phyloP scores from a whole-genome alignment of 2,888 invertebrate genomes.

The Cheilosia vernalis region DNA sequence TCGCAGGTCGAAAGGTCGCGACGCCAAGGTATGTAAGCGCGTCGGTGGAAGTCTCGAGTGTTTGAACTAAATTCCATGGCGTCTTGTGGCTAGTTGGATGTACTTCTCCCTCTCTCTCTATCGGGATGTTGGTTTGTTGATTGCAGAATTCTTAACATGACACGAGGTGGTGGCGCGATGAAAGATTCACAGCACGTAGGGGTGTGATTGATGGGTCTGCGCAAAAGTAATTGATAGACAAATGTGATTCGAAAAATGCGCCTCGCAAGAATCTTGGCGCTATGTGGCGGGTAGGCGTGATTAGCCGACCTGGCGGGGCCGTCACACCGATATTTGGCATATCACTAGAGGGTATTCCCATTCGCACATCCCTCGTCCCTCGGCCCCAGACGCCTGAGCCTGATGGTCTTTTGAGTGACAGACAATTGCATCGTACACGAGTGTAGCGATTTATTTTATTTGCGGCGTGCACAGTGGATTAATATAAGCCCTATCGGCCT shows the following conservation, averaged over 20 bases:
- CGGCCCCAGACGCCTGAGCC: not conserved
- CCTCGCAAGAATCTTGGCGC: slow-evolving; percentile 71
- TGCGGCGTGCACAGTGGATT: not conserved
- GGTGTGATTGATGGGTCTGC: slow-evolving; percentile 62
- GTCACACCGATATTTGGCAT: slow-evolving; percentile 66
- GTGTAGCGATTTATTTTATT: not conserved
- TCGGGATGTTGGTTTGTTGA: slow-evolving; percentile 30
- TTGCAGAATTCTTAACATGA: slow-evolving; percentile 68
- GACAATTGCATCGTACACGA: not conserved
- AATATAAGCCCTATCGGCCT: too few relatives aligned
- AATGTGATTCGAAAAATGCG: slow-evolving; percentile 69
- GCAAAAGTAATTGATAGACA: slow-evolving; percentile 69
- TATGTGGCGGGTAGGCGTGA: slow-evolving; percentile 63
- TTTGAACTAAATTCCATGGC: slow-evolving; percentile 66
- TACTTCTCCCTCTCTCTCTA: not conserved
- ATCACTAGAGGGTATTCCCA: slow-evolving; percentile 59
- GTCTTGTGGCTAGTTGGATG: slow-evolving; percentile 39
- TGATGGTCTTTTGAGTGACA: slow-evolving; percentile 48
- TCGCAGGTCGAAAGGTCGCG: slow-evolving; percentile 56
- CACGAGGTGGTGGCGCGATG: slow-evolving; percentile 69
- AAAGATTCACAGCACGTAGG: slow-evolving; percentile 71
- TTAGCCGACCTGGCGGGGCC: slow-evolving; percentile 70
- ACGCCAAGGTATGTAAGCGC: slow-evolving; percentile 62
- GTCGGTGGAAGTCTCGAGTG: slow-evolving; percentile 54
- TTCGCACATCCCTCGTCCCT: not conserved